Base-by-base conservation (phyloP, 1,140 invertebrate species). In the Philotrypesis tridentata region DNA sequence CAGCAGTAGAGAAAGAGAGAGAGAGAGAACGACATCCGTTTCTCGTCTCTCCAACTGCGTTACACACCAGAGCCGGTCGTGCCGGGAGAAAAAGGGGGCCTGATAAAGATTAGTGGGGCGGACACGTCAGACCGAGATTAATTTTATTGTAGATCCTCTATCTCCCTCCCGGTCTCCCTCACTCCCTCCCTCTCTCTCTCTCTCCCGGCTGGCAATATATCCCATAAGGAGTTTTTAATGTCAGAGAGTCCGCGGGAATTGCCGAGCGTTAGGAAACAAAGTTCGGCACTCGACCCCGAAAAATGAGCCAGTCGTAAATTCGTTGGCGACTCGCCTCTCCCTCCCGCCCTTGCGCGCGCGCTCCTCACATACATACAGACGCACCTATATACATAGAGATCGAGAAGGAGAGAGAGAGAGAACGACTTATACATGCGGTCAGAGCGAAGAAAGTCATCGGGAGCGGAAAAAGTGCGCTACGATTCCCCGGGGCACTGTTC, bases 401-500 rank as follows among this genome's bases (percentile, higher is more conserved):
- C n/a, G n/a, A n/a, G n/a, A n/a, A n/a, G n/a, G n/a, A n/a, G n/a
- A n/a, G n/a, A n/a, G n/a, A n/a, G n/a, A n/a, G n/a, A 55, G 48
- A 55, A 17, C 5, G 21, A 55, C 48, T 55, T 55, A 55, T 55
- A 67, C 63, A 67, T 67, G 63, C 63, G 63, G 63, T 67, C 27
- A 17, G 9, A 27, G 27, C 12, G 40, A 73, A 21, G 75, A 61
- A 60, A 27, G 48, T 48, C 43, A 61, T 79, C 33, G 80, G 72
- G 8, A 29, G 74, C 70, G 60, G 70, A 70, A 82, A 67, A 65
- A 65, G 61, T 23, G 27, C 61, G 61, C 61, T 82, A 86, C 85
- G 84, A 86, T 87, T 88, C 87, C 86, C 86, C 29, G 27, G 72
- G 85, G 85, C 68, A 82, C 79, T 83, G 82, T 87, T 85, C 85